Percentiles rank a stretch among this genome's conserved stretches.
phyloP scores from a whole-genome alignment of 2,113 vertebrate species.

The Symphodus melops region DNA sequence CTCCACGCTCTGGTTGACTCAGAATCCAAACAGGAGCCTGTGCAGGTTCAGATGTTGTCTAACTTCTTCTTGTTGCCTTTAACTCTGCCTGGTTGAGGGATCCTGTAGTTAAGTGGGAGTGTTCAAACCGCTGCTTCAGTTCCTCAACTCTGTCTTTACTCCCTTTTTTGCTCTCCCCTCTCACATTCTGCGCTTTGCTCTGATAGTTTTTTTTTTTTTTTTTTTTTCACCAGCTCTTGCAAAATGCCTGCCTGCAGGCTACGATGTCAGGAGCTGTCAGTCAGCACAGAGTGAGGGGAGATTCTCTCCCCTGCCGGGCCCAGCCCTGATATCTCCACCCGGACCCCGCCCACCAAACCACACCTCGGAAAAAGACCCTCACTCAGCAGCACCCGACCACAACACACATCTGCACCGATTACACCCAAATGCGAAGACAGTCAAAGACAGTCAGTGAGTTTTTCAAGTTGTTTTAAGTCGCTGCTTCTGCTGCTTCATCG shows the following conservation, averaged over 20 bases:
- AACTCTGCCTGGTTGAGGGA: conserved; percentile 20
- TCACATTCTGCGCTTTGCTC: conserved; percentile 20
- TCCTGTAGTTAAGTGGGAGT: conserved; percentile 67
- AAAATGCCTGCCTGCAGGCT: conserved; percentile 73
- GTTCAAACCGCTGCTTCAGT: conserved; percentile 54
- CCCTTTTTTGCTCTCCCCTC: conserved; percentile 27
- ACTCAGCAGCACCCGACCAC: not conserved
- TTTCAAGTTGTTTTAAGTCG: too few species aligned
- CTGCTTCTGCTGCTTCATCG: not conserved
- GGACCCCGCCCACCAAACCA: conserved; percentile 36
- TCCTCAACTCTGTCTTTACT: conserved; percentile 43
- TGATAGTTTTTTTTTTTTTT: too few species aligned
- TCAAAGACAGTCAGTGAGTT: not conserved
- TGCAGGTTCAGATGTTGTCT: conserved; percentile 7
- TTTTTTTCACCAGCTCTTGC: conserved; percentile 43
- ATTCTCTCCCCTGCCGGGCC: conserved; percentile 1
- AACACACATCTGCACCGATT: not conserved
- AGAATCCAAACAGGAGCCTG: conserved; percentile 15
- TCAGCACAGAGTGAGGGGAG: conserved; percentile 35
- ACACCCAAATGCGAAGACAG: not conserved
- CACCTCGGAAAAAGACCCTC: conserved; percentile 25
- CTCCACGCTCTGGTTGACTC: conserved; percentile 26
- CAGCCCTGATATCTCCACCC: conserved; percentile 9
- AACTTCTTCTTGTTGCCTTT: conserved; percentile 27
- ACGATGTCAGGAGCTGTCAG: conserved; percentile 53